Evolutionary conservation across 2,113 vertebrate genomes (phyloP).

Genomic region (Catharus minimus): DNA sequence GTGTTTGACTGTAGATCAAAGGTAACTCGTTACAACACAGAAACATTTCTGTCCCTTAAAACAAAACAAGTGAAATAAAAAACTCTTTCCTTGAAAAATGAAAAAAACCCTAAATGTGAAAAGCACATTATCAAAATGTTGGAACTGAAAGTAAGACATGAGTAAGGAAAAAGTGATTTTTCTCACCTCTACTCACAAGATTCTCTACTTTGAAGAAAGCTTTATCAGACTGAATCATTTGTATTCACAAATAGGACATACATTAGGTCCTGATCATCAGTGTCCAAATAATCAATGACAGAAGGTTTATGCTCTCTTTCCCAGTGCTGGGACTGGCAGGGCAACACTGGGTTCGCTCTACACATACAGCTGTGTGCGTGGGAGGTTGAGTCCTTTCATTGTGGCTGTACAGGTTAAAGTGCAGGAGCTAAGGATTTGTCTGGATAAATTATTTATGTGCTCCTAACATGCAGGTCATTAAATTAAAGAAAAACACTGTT

Average conservation of each 20-base stretch:
- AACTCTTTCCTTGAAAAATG: not conserved
- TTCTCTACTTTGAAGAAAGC: not conserved
- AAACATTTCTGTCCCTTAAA: not conserved
- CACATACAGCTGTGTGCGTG: too few relatives aligned
- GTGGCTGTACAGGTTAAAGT: not conserved
- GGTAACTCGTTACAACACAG: not conserved
- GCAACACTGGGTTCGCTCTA: rapidly evolving
- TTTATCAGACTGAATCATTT: not conserved
- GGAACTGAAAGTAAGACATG: not conserved
- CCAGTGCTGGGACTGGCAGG: not conserved
- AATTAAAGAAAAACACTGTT: not conserved
- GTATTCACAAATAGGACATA: not conserved
- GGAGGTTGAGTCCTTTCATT: not conserved
- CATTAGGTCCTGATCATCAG: not conserved
- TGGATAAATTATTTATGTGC: not conserved
- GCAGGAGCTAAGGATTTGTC: not conserved
- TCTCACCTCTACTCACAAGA: not conserved
- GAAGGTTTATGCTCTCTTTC: not conserved
- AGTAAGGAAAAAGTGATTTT: not conserved
- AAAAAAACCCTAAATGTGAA: not conserved
- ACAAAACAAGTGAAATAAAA: not conserved
- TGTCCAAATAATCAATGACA: not conserved
- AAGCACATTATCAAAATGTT: not conserved
- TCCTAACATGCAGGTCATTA: not conserved
- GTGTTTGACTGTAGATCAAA: not conserved